Percentiles rank a stretch among this genome's conserved stretches.
phyloP scores from a whole-genome alignment of 1,140 invertebrate genomes.

The Drosophila virilis region DNA sequence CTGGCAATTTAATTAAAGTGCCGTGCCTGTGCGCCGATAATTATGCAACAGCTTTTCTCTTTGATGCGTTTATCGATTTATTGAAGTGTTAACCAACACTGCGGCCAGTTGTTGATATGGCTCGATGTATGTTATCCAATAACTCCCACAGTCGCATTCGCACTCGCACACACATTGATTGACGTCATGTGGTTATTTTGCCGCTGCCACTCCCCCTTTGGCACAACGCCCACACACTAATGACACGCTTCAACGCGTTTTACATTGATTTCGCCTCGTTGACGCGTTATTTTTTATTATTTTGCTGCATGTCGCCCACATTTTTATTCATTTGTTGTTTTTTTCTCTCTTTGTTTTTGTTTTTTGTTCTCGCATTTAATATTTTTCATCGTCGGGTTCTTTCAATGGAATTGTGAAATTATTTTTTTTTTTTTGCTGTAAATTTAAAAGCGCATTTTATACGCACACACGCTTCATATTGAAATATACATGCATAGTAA shows the following conservation, averaged over 20 bases:
- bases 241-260: constrained; percentile 76
- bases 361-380: constrained; percentile 50
- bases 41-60: constrained; percentile 77
- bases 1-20: constrained; percentile 72
- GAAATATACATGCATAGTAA: constrained; percentile 56
- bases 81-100: constrained; percentile 78
- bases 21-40: constrained; percentile 56
- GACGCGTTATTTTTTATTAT: constrained; percentile 77
- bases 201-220: constrained; percentile 35
- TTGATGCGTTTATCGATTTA: constrained; percentile 81
- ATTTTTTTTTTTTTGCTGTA: constrained; percentile 55
- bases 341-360: constrained; percentile 1
- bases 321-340: constrained; percentile 26
- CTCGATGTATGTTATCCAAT: constrained; percentile 43
- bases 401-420: constrained; percentile 44
- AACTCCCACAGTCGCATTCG: constrained; percentile 1
- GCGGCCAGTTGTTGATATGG: constrained; percentile 71
- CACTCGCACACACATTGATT: constrained; percentile 45
- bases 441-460: constrained; percentile 52
- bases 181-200: constrained; percentile 64
- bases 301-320: constrained; percentile 37
- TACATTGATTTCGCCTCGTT: constrained; percentile 76
- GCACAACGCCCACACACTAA: constrained; percentile 51
- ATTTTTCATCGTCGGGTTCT: constrained; percentile 40
- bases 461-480: constrained; percentile 37